A percentile compares a stretch with the other conserved stretches of the same genome.
Evolutionary conservation across 2,888 invertebrate species (phyloP).

Genomic region (Cynaeus angustus): DNA sequence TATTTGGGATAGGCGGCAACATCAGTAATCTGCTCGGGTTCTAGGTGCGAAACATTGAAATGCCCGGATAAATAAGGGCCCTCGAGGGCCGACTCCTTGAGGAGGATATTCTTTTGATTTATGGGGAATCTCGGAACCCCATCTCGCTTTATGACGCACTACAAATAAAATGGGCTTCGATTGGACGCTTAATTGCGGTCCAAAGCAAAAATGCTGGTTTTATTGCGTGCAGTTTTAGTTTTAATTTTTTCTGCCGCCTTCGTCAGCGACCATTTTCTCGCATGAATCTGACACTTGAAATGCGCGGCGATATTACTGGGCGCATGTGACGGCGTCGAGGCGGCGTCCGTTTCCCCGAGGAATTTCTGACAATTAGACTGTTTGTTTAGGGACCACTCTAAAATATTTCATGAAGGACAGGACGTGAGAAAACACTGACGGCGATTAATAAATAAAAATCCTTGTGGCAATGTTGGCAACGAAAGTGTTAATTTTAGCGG

Average conservation of each 20-base stretch:
- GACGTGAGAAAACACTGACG: constrained; percentile 57
- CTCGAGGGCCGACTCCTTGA: constrained; percentile 53
- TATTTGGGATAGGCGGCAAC: constrained; percentile 53
- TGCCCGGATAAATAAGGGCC: constrained; percentile 59
- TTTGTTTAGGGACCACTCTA: constrained; percentile 57
- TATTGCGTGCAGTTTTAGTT: too few species aligned
- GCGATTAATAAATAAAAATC: constrained; percentile 46
- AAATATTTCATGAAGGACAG: constrained; percentile 58
- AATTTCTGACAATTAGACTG: constrained; percentile 54
- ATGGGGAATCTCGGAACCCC: constrained; percentile 41
- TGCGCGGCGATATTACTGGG: constrained; percentile 20
- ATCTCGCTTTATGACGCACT: constrained; percentile 33
- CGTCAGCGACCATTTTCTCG: not conserved
- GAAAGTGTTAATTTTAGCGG: constrained; percentile 44
- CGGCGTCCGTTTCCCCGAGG: constrained; percentile 44
- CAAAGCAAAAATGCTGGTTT: not conserved
- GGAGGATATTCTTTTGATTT: constrained; percentile 49
- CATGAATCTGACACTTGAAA: constrained; percentile 48
- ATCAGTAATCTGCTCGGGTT: constrained; percentile 59
- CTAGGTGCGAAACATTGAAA: constrained; percentile 62
- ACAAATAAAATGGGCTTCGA: constrained; percentile 23
- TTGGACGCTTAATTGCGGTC: constrained; percentile 28
- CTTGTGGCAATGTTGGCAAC: not conserved
- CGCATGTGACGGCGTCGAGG: constrained; percentile 42
- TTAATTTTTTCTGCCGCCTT: not conserved